Evolutionary conservation across 2,113 vertebrate species (phyloP).

Genomic region (Cricetomys ansorgei): DNA sequence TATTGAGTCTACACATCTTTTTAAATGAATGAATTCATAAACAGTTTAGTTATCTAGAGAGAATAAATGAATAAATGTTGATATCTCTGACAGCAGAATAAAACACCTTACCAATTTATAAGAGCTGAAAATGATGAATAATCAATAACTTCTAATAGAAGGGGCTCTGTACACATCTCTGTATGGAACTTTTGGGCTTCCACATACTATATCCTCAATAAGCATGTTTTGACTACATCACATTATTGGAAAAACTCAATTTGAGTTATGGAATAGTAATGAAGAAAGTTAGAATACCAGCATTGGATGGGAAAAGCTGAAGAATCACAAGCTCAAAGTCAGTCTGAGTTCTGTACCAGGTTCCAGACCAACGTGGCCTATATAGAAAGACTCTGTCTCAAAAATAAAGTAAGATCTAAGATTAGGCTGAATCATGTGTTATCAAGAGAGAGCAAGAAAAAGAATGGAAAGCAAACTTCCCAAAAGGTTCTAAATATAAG

Average conservation of each 20-base stretch:
- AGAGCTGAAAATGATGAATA: constrained; percentile 11
- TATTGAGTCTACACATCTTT: constrained; percentile 14
- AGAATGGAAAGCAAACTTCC: not conserved
- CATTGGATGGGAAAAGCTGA: not conserved
- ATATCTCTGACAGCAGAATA: not conserved
- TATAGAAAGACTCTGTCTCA: not conserved
- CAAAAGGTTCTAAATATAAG: constrained; percentile 58
- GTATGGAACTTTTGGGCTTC: not conserved
- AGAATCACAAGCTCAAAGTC: not conserved
- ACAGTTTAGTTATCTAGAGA: not conserved
- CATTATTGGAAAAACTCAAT: constrained; percentile 23
- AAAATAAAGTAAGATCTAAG: not conserved
- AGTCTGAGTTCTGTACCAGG: not conserved
- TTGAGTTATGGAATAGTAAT: not conserved
- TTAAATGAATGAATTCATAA: constrained; percentile 46
- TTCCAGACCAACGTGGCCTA: not conserved
- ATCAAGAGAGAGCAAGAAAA: constrained; percentile 15
- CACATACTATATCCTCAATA: not conserved
- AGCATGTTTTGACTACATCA: not conserved
- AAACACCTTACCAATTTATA: constrained; percentile 17
- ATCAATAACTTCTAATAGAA: not conserved
- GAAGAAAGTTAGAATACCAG: constrained; percentile 41
- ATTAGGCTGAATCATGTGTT: not conserved
- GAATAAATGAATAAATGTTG: constrained; percentile 18
- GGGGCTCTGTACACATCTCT: not conserved